A percentile compares a stretch with the other conserved stretches of the same genome.
These are phyloP conservation scores for Pseudotriccus pelzelni DNA, from an alignment of 2,797 vertebrate genomes.

Conservation along the genomic window DNA sequence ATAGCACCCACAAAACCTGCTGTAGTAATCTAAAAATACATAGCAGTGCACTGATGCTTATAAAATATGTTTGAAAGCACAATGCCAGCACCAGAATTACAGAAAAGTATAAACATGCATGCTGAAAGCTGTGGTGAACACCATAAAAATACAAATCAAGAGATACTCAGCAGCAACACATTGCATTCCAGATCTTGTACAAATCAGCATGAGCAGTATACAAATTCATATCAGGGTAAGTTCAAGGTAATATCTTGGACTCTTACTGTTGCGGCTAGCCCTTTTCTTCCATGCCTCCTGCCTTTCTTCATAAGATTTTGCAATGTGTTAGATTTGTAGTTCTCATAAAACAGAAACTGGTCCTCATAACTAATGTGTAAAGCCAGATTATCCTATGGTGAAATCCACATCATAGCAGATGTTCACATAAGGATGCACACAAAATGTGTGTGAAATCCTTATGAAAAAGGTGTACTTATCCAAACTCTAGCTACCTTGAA, in stretches of 20 bases:
- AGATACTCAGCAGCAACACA: background rate
- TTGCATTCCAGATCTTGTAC: background rate
- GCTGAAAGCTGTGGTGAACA: background rate
- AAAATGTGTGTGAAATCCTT: background rate
- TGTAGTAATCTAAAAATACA: constrained; percentile 2
- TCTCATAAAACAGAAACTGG: background rate
- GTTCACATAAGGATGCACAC: background rate
- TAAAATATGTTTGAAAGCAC: background rate
- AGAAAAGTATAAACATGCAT: background rate
- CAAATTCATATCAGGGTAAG: background rate
- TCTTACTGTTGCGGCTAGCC: background rate
- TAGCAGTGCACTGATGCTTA: background rate
- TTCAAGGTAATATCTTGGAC: background rate
- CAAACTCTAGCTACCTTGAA: background rate
- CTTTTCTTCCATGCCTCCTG: background rate
- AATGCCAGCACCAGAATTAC: background rate
- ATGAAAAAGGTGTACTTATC: background rate
- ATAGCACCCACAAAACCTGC: background rate
- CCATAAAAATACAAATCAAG: background rate
- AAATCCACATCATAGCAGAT: constrained; percentile 2
- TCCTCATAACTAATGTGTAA: background rate
- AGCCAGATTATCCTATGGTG: background rate
- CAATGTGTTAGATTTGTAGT: background rate
- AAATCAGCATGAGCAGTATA: background rate
- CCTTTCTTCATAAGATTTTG: background rate